phyloP scores from a whole-genome alignment of 92 coral and sea anemone species.

The Palythoa heliodiscus region DNA sequence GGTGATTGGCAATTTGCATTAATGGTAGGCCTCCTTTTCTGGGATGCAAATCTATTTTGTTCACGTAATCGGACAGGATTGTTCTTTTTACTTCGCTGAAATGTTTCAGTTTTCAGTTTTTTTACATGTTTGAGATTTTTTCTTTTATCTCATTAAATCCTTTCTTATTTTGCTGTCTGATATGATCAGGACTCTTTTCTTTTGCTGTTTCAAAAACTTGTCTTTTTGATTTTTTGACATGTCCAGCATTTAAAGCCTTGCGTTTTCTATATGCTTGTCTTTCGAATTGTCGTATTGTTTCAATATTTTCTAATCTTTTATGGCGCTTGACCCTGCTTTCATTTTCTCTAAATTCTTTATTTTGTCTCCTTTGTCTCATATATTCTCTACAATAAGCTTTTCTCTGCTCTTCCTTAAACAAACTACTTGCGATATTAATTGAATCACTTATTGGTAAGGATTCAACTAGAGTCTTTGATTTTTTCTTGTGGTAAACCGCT shows the following conservation, averaged over 20 bases:
- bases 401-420: slow-evolving; percentile 32
- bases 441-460: slow-evolving; percentile 7
- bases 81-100: slow-evolving; percentile 20
- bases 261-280: slow-evolving; percentile 17
- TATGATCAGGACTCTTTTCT: slow-evolving; percentile 20
- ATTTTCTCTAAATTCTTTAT: slow-evolving; percentile 47
- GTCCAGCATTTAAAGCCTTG: slow-evolving; percentile 13
- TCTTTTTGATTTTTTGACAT: slow-evolving; percentile 13
- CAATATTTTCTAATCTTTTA: slow-evolving; percentile 50
- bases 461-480: slow-evolving; percentile 1
- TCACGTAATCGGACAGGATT: background rate
- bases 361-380: slow-evolving; percentile 44
- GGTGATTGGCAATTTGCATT: slow-evolving; percentile 15
- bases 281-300: slow-evolving; percentile 14
- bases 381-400: slow-evolving; percentile 47
- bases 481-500: slow-evolving; percentile 16
- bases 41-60: slow-evolving; percentile 9
- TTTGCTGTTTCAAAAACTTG: slow-evolving; percentile 8
- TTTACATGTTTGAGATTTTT: slow-evolving; percentile 8
- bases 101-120: slow-evolving; percentile 10
- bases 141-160: slow-evolving; percentile 9
- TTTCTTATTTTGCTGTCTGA: slow-evolving; percentile 17
- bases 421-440: slow-evolving; percentile 16
- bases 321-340: slow-evolving; percentile 46
- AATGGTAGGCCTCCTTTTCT: slow-evolving; percentile 3